Evolutionary conservation across 2,113 vertebrate species (phyloP).

Genomic region (Ginglymostoma cirratum): DNA sequence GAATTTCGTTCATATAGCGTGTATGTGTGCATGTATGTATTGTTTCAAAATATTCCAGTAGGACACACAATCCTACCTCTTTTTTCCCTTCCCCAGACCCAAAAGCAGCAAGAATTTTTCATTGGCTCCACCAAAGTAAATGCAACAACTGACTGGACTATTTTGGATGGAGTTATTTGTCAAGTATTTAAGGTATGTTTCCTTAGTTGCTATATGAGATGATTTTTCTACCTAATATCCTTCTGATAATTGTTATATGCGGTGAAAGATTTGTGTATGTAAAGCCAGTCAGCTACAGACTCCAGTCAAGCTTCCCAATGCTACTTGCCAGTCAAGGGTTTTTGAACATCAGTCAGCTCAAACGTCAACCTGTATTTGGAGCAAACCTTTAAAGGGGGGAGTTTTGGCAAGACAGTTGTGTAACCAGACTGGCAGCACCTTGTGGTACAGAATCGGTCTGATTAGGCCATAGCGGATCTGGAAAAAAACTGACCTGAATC

Average conservation of each 20-base stretch:
- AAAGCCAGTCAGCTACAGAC: too few species aligned
- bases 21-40: too few species aligned
- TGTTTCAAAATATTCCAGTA: neutral
- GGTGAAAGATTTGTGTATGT: neutral
- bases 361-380: neutral
- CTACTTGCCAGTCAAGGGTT: neutral
- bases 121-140: conserved; percentile 71
- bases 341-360: neutral
- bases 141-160: conserved; percentile 75
- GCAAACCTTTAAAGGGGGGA: too few species aligned
- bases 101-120: conserved; percentile 81
- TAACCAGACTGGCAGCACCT: neutral
- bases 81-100: conserved; percentile 7
- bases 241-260: neutral
- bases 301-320: neutral
- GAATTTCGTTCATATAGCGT: neutral
- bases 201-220: neutral
- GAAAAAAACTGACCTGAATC: neutral
- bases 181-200: conserved; percentile 75
- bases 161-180: conserved; percentile 75
- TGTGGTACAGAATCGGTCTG: too few species aligned
- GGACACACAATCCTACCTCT: neutral
- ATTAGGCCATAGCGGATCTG: neutral
- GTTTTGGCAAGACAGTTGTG: neutral
- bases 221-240: neutral